Evolutionary conservation across 2,113 vertebrate species (phyloP), one percentile per base, ranked within the genome.

Genomic region (Larimichthys polyactis): DNA sequence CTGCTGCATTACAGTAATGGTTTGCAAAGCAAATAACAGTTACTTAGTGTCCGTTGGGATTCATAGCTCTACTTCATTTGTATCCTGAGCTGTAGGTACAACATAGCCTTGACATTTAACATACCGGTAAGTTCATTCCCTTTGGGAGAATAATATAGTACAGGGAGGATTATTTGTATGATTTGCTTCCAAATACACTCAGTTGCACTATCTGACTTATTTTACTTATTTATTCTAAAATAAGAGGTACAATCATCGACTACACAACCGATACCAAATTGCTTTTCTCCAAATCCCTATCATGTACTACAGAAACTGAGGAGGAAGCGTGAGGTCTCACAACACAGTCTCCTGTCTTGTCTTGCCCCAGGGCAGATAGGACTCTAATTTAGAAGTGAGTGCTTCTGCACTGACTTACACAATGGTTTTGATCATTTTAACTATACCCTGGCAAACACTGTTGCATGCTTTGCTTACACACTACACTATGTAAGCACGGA

Each of bases 381-480:
- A 70, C 16, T 24, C 5, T 55, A 20, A 44, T 66, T 15, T 29
- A 46, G 46, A 49, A 65, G 32, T 11, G 73, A 65, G 62, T 15
- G 73, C 62, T 29, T n/a, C 22, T 27, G 15, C 22, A 9, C 15
- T n/a, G n/a, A 27, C 27, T 44, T 48, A 48, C 12, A 52, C 8
- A 54, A 69, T 75, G 64, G 24, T n/a, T 75, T 57, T 63, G 55
- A 76, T 76, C 20, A 15, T 20, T 8, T 63, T 75, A 60, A 69
- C 64, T 48, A 24, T 8, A 55, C 57, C 62, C 36, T 5, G 5
- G 36, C 20, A 24, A 65, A 72, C 68, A 65, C 27, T 27, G 20
- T 43, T 66, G 46, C 36, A 20, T 66, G 17, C 22, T 76, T 44
- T 58, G 43, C 60, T 73, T 20, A 49, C 27, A 58, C 52, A 40